Evolutionary conservation across 2,888 invertebrate genomes (phyloP).

Genomic region (Slavum lentiscoides): DNA sequence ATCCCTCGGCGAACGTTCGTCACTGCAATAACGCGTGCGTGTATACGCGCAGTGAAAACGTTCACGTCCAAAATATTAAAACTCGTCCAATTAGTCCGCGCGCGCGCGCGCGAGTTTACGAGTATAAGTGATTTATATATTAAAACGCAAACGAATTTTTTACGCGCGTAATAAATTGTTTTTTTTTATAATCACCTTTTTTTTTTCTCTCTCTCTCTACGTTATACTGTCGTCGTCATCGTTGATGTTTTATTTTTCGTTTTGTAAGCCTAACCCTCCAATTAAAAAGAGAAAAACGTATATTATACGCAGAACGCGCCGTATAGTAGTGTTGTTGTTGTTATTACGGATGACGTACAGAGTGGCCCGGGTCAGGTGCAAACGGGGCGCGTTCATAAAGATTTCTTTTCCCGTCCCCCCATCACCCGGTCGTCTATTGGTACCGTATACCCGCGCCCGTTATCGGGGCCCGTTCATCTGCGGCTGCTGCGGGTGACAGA

Average conservation of each 20-base stretch:
- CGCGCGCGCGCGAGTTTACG: neutral
- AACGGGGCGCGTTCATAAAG: too few species aligned
- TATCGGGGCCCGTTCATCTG: too few species aligned
- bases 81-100: conserved; percentile 46
- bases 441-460: too few species aligned
- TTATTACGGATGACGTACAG: too few species aligned
- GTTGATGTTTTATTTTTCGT: neutral
- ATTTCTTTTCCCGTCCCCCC: too few species aligned
- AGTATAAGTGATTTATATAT: conserved; percentile 45
- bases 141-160: conserved; percentile 34
- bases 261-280: conserved; percentile 31
- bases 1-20: neutral
- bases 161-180: conserved; percentile 38
- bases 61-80: conserved; percentile 2
- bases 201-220: neutral
- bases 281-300: neutral
- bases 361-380: too few species aligned
- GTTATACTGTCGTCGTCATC: neutral
- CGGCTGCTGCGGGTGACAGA: too few species aligned
- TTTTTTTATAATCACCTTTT: conserved; percentile 31
- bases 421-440: too few species aligned
- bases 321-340: too few species aligned
- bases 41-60: neutral
- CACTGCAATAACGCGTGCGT: too few species aligned
- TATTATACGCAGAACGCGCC: too few species aligned